Evolutionary conservation across 2,797 vertebrate genomes (phyloP).

Genomic region (Oreochromis mossambicus): DNA sequence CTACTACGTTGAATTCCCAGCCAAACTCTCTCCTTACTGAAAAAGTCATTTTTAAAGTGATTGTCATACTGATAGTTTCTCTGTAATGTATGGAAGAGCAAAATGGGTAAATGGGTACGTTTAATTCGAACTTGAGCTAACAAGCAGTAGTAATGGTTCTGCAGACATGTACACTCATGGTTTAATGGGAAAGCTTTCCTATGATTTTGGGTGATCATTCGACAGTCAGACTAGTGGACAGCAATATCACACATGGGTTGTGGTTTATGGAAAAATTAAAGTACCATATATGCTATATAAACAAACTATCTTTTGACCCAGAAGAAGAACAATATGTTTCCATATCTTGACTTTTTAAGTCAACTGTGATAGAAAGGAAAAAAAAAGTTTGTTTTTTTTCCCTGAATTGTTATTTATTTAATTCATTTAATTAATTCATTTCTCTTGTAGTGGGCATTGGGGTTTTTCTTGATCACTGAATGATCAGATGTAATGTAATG

Average conservation of each 20-base stretch:
- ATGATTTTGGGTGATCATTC: not conserved
- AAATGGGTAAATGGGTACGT: not conserved
- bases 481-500: not conserved
- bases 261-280: not conserved
- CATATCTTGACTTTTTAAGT: no score
- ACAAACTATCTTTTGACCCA: not conserved
- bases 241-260: not conserved
- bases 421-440: not conserved
- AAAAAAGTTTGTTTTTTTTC: no score
- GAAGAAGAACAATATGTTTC: no score
- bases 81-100: not conserved
- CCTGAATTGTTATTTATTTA: no score
- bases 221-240: not conserved
- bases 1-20: not conserved
- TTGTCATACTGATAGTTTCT: not conserved
- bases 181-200: not conserved
- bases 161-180: not conserved
- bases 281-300: not conserved
- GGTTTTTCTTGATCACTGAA: not conserved
- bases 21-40: not conserved
- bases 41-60: not conserved
- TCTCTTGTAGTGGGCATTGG: not conserved
- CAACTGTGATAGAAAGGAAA: no score
- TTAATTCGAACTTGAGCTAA: not conserved
- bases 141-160: not conserved